phyloP scores from a whole-genome alignment of 2,797 vertebrate species.

The Gallinago stenura region DNA sequence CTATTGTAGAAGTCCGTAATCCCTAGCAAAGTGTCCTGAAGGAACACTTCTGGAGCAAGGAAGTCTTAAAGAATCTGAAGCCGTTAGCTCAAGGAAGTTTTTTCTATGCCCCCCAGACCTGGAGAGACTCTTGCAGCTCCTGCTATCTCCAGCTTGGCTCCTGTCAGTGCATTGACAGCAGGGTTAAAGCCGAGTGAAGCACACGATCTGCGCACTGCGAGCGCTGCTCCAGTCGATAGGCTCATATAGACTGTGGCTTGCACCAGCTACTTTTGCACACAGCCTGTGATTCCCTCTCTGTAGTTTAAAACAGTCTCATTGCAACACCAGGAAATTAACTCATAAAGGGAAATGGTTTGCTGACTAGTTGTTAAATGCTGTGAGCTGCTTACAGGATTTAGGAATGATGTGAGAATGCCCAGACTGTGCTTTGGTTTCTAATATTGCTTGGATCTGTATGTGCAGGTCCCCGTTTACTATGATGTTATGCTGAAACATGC shows the following conservation, averaged over 20 bases:
- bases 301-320: not conserved
- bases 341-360: not conserved
- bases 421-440: not conserved
- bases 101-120: not conserved
- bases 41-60: not conserved
- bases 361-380: not conserved
- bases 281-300: not conserved
- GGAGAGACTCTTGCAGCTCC: not conserved
- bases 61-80: not conserved
- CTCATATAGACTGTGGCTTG: not conserved
- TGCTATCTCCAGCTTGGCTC: not conserved
- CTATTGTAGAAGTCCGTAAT: not conserved
- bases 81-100: not conserved
- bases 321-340: not conserved
- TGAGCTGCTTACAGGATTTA: not conserved
- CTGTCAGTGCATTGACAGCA: not conserved
- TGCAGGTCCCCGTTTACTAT: not conserved
- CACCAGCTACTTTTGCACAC: not conserved
- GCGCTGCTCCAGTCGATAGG: not conserved
- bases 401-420: not conserved
- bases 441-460: not conserved
- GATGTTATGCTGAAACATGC: not conserved
- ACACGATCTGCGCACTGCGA: fast-evolving
- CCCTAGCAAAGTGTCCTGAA: not conserved
- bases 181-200: not conserved